These are phyloP conservation scores for Germaria angustata DNA, from an alignment of 2,888 invertebrate species.

Conservation along the genomic window DNA sequence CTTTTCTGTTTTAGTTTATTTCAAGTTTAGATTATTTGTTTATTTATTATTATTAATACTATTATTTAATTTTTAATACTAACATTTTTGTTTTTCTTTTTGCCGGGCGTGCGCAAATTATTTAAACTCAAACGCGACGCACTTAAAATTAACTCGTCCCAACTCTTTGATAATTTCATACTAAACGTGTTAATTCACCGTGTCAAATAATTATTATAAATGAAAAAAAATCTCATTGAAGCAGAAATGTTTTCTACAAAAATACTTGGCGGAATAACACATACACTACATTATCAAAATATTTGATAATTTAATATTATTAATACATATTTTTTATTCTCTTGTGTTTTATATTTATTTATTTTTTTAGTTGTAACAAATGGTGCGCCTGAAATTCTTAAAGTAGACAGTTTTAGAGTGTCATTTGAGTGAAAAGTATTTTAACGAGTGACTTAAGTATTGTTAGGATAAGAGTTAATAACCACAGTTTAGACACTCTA, in stretches of 20 bases:
- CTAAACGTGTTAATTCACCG: conserved; percentile 68
- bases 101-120: conserved; percentile 75
- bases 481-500: conserved; percentile 13
- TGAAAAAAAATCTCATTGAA: not conserved
- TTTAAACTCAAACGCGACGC: conserved; percentile 79
- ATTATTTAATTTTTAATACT: conserved; percentile 65
- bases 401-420: conserved; percentile 45
- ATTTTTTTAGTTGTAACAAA: conserved; percentile 17
- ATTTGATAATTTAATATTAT: conserved; percentile 37
- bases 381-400: conserved; percentile 23
- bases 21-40: not conserved
- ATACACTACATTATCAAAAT: conserved; percentile 39
- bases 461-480: conserved; percentile 26
- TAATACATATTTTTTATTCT: not conserved
- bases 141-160: conserved; percentile 79
- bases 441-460: conserved; percentile 13
- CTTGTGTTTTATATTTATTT: conserved; percentile 8
- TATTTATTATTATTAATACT: not conserved
- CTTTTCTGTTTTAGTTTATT: not conserved
- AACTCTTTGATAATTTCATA: conserved; percentile 80
- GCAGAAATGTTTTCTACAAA: conserved; percentile 5
- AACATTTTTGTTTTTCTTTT: conserved; percentile 78
- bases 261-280: conserved; percentile 7
- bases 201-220: conserved; percentile 43
- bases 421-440: conserved; percentile 30